Evolutionary conservation across 2,113 vertebrate species (phyloP).

Genomic region (Semnornis frantzii): DNA sequence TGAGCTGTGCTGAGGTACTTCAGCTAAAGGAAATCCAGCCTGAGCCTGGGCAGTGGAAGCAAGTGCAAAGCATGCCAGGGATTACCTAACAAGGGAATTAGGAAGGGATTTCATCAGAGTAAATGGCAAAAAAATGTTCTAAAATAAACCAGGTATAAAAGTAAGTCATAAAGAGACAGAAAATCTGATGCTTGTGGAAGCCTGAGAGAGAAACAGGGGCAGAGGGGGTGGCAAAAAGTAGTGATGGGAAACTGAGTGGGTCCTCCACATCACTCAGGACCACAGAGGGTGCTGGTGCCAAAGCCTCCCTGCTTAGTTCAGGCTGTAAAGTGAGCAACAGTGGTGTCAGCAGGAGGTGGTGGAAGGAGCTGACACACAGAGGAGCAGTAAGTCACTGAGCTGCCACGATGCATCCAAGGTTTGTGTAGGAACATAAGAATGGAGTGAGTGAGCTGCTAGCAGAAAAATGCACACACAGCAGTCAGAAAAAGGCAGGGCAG

Average conservation of each 20-base stretch:
- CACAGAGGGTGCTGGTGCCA: not conserved
- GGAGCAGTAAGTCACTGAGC: not conserved
- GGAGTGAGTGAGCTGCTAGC: slow-evolving; percentile 2
- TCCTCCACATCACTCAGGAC: not conserved
- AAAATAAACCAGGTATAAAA: slow-evolving; percentile 20
- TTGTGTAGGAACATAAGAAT: slow-evolving; percentile 26
- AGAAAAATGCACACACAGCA: not conserved
- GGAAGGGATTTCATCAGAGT: slow-evolving; percentile 10
- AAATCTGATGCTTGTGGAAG: not conserved
- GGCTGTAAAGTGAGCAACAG: not conserved
- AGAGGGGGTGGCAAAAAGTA: not conserved
- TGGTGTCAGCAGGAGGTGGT: not conserved
- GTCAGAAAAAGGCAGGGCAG: not conserved
- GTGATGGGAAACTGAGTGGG: not conserved
- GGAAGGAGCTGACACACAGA: not conserved
- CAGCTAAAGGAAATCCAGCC: slow-evolving; percentile 46
- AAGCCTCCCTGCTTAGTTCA: not conserved
- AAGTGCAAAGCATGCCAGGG: slow-evolving; percentile 9
- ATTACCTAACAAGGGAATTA: slow-evolving; percentile 55
- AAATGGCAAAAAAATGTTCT: slow-evolving; percentile 5
- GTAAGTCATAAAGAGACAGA: slow-evolving; percentile 1
- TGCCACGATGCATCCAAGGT: not conserved
- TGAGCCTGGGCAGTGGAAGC: not conserved
- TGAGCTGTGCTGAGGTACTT: not conserved
- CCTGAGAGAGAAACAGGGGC: not conserved